Conservation (phyloP, 2,888 invertebrate genomes). For the Lasioglossum oenotherae region DNA sequence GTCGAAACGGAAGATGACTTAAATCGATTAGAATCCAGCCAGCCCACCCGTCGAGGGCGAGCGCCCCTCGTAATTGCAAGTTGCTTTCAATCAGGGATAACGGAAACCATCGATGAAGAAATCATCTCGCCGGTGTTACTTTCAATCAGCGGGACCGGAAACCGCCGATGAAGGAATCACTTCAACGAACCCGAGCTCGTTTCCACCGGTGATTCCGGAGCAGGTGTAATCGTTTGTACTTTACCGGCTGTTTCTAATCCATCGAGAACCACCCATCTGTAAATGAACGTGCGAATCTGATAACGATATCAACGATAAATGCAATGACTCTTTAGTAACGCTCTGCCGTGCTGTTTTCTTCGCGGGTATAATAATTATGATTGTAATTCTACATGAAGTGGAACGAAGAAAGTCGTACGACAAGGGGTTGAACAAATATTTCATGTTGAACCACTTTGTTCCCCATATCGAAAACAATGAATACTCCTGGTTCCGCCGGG, state of each 20-base stretch:
- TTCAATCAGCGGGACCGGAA: conserved; percentile 13
- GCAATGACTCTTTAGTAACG: background rate
- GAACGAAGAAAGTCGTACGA: too few relatives aligned
- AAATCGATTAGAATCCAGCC: conserved; percentile 58
- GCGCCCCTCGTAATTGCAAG: conserved; percentile 53
- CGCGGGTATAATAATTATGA: background rate
- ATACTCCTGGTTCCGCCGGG: background rate
- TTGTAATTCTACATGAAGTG: too few relatives aligned
- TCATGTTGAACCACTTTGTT: too few relatives aligned
- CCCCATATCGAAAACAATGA: background rate
- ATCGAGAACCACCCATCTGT: background rate
- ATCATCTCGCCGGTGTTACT: conserved; percentile 22
- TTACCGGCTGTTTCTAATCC: background rate
- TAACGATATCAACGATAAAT: background rate
- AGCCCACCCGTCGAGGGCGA: conserved; percentile 14
- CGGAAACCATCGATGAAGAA: conserved; percentile 46
- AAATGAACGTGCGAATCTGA: background rate
- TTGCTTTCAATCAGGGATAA: conserved; percentile 53
- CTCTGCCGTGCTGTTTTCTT: background rate
- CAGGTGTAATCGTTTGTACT: background rate
- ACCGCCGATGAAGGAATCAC: conserved; percentile 1
- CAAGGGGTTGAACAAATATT: background rate
- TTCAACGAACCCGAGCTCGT: background rate
- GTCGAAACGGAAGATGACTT: conserved; percentile 30
- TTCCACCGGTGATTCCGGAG: background rate